phyloP scores from a whole-genome alignment of 2,113 vertebrate species.

The Ceyx cyanopectus region DNA sequence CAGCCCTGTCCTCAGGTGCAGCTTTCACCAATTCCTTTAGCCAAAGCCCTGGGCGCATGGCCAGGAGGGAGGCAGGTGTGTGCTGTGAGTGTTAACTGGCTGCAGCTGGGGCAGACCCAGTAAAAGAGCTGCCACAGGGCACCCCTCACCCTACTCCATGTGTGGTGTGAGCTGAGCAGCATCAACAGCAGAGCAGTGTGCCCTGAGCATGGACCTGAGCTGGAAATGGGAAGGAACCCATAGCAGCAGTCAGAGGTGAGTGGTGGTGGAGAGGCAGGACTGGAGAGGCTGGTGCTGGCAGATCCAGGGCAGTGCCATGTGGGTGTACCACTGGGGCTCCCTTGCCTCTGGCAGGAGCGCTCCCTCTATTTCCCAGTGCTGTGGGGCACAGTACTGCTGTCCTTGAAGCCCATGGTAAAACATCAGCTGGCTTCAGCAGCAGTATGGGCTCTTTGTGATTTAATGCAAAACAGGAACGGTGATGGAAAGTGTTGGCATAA shows the following conservation, averaged over 20 bases:
- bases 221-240: fast-evolving
- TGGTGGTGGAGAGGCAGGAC: fast-evolving
- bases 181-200: fast-evolving
- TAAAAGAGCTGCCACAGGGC: not conserved
- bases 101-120: not conserved
- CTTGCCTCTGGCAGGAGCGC: not conserved
- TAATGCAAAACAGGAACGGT: not conserved
- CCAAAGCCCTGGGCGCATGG: fast-evolving
- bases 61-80: not conserved
- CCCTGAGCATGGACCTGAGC: fast-evolving
- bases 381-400: fast-evolving
- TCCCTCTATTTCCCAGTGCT: fast-evolving
- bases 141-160: not conserved
- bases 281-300: fast-evolving
- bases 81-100: not conserved
- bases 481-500: fast-evolving
- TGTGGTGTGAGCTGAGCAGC: fast-evolving
- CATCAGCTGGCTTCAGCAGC: not conserved
- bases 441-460: not conserved
- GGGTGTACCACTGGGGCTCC: not conserved
- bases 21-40: no score
- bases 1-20: not conserved
- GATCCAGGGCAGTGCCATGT: fast-evolving
- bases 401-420: not conserved
- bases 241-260: not conserved